Percentiles rank a stretch among this genome's conserved stretches.
phyloP scores from a whole-genome alignment of 2,113 vertebrate genomes.

The Drymodes brunneopygia region DNA sequence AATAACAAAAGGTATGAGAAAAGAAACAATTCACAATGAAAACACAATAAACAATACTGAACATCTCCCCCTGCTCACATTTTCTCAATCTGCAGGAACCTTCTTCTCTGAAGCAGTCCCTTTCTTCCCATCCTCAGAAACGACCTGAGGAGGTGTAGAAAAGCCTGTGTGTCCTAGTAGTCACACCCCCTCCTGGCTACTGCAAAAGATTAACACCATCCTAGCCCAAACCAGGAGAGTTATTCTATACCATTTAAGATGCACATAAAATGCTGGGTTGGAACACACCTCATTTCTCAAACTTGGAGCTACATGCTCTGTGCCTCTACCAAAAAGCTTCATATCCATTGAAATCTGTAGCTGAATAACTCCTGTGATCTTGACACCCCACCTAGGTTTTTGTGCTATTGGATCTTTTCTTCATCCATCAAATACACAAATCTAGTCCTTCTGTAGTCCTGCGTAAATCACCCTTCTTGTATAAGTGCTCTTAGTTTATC shows the following conservation, averaged over 20 bases:
- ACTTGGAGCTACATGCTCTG: background rate
- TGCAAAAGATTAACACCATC: background rate
- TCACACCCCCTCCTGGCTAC: background rate
- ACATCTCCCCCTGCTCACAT: rapidly evolving
- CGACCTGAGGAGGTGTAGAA: background rate
- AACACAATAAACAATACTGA: background rate
- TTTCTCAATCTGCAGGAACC: background rate
- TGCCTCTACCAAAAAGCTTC: background rate
- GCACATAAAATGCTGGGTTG: background rate
- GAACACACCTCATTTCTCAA: background rate
- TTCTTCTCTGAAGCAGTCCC: background rate
- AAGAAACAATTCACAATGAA: background rate
- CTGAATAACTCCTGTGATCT: background rate
- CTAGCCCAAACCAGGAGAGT: background rate
- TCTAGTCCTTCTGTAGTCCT: background rate
- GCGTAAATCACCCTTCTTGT: background rate
- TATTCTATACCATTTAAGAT: background rate
- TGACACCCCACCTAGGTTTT: background rate
- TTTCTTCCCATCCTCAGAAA: background rate
- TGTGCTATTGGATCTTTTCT: background rate
- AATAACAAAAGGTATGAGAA: background rate
- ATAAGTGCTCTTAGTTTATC: background rate
- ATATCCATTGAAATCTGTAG: background rate
- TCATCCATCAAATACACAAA: background rate
- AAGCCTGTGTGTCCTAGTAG: background rate